A percentile compares a stretch with the other conserved stretches of the same genome.
These are phyloP conservation scores for Channa striata DNA, from an alignment of 2,797 vertebrate species.

Conservation along the genomic window DNA sequence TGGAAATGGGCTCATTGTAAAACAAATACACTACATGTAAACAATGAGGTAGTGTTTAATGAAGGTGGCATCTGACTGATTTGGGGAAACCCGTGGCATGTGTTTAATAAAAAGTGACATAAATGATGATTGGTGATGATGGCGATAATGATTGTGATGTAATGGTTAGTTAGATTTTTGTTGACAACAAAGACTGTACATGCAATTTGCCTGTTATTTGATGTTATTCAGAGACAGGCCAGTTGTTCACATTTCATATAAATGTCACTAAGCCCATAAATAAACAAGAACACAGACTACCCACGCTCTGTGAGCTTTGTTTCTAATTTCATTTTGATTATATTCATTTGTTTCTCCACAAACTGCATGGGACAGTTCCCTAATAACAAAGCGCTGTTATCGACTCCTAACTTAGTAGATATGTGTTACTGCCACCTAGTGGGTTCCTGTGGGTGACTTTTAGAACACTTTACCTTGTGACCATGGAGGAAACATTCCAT, in stretches of 20 bases:
- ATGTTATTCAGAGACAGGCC: background rate
- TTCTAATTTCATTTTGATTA: conserved; percentile 45
- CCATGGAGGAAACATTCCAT: background rate
- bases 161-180: background rate
- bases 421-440: conserved; percentile 68
- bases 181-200: background rate
- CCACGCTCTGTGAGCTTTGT: conserved; percentile 9
- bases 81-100: background rate
- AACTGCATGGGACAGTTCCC: conserved; percentile 51
- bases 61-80: conserved; percentile 28
- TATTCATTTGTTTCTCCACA: conserved; percentile 20
- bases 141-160: background rate
- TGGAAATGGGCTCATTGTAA: conserved; percentile 57
- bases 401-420: background rate
- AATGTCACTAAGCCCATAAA: conserved; percentile 30
- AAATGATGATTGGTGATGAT: background rate
- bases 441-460: conserved; percentile 24
- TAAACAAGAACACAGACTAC: conserved; percentile 34
- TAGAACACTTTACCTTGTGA: too few species aligned
- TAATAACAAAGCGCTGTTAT: conserved; percentile 15
- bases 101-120: background rate
- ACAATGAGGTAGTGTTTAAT: conserved; percentile 61
- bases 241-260: conserved; percentile 10
- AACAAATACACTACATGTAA: conserved; percentile 63
- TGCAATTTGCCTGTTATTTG: background rate